Conservation (phyloP, 2,888 invertebrate species). For the Embidobia sp. region DNA sequence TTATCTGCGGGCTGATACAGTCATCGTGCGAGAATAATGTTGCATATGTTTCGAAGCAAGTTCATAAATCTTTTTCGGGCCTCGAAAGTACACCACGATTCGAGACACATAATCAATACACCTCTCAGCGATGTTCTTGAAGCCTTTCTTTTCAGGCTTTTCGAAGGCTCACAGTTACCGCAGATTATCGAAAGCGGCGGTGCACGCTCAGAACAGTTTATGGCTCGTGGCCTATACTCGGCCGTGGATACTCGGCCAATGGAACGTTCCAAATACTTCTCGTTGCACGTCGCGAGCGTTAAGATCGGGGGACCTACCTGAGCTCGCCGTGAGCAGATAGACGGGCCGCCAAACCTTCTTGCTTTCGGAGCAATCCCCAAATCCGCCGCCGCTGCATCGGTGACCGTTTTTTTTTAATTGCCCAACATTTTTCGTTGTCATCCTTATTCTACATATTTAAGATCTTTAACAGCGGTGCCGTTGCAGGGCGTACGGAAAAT, state of each 20-base stretch:
- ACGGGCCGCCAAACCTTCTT: conserved; percentile 57
- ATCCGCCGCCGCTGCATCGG: conserved; percentile 8
- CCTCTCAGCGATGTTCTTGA: conserved; percentile 50
- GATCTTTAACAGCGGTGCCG: conserved; percentile 44
- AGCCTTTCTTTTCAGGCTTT: conserved; percentile 62
- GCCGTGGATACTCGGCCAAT: conserved; percentile 78
- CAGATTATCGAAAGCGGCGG: conserved; percentile 67
- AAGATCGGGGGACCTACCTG: conserved; percentile 54
- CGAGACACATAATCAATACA: conserved; percentile 60
- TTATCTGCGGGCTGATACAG: conserved; percentile 31
- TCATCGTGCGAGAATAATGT: conserved; percentile 38
- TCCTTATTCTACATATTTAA: conserved; percentile 16
- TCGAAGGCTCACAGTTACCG: conserved; percentile 58
- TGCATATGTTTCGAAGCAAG: conserved; percentile 41
- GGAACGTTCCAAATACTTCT: conserved; percentile 80
- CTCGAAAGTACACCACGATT: conserved; percentile 44
- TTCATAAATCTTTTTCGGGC: conserved; percentile 57
- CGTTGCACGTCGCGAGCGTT: conserved; percentile 72
- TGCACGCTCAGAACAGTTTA: conserved; percentile 74
- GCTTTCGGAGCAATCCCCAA: conserved; percentile 41
- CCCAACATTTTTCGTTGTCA: conserved; percentile 28
- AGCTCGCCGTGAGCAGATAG: conserved; percentile 36
- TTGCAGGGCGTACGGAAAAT: too few relatives aligned
- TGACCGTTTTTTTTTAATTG: conserved; percentile 38
- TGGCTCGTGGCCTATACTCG: conserved; percentile 76